phyloP scores from a whole-genome alignment of 2,888 invertebrate genomes.

The Seladonia tumulorum region DNA sequence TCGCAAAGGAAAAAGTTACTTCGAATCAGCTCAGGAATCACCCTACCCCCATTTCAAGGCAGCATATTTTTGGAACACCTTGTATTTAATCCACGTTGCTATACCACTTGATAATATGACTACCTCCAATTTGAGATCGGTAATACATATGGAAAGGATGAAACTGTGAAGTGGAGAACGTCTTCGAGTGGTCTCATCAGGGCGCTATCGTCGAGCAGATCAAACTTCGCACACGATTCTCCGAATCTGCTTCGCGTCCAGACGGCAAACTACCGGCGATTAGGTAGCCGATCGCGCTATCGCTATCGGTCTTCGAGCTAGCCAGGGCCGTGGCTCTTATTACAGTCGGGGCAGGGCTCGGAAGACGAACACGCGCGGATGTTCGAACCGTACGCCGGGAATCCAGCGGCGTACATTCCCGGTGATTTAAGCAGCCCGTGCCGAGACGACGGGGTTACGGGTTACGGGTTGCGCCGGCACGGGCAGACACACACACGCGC shows the following conservation, averaged over 20 bases:
- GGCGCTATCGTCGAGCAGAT: too few species aligned
- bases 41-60: too few species aligned
- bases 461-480: not conserved
- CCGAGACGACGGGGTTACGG: constrained; percentile 47
- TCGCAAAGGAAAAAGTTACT: too few species aligned
- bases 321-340: not conserved
- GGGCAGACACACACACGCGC: not conserved
- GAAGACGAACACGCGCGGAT: not conserved
- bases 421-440: constrained; percentile 79
- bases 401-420: constrained; percentile 72
- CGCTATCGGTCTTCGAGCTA: not conserved
- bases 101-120: too few species aligned
- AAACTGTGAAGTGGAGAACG: too few species aligned
- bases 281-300: not conserved
- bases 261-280: not conserved
- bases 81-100: too few species aligned
- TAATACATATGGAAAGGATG: too few species aligned
- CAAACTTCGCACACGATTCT: not conserved
- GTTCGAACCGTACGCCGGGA: constrained; percentile 36
- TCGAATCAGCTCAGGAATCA: too few species aligned
- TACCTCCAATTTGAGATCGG: too few species aligned
- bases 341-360: not conserved
- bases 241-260: too few species aligned
- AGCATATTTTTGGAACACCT: too few species aligned
- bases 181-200: too few species aligned